phyloP scores from a whole-genome alignment of 2,797 vertebrate species.

The Channallabes apus region DNA sequence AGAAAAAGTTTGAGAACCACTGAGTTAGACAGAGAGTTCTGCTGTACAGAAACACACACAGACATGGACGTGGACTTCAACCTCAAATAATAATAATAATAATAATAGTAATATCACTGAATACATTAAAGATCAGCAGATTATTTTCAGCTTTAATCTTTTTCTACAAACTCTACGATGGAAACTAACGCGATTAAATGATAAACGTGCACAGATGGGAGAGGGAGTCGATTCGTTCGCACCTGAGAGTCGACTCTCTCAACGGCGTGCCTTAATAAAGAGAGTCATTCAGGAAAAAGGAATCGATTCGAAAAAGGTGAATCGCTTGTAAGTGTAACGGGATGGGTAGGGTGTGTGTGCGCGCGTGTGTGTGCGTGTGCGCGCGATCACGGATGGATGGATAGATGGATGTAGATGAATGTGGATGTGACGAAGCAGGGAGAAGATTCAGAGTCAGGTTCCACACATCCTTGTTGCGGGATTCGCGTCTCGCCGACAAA shows the following conservation, averaged over 20 bases:
- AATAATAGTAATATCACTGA: too few relatives aligned
- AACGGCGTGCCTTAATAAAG: not conserved
- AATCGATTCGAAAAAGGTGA: conserved; percentile 9
- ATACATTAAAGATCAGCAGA: too few relatives aligned
- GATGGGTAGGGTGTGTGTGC: conserved; percentile 10
- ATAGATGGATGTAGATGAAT: conserved; percentile 26
- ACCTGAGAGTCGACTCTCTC: not conserved
- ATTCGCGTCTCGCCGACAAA: not conserved
- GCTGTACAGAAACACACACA: too few relatives aligned
- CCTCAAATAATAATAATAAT: too few relatives aligned
- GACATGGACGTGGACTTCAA: too few relatives aligned
- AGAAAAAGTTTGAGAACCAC: too few relatives aligned
- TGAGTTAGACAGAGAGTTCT: too few relatives aligned
- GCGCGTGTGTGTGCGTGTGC: not conserved
- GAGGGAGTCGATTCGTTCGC: not conserved
- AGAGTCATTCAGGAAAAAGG: not conserved
- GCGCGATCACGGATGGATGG: not conserved
- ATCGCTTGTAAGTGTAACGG: not conserved
- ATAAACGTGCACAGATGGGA: not conserved
- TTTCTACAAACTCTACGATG: not conserved
- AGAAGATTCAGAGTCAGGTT: conserved; percentile 29
- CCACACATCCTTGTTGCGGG: conserved; percentile 8
- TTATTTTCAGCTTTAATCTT: too few relatives aligned
- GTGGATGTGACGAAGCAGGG: conserved; percentile 20
- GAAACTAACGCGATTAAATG: not conserved